Conservation (phyloP, 2,888 invertebrate species). For the Agonopterix subpropinquella region DNA sequence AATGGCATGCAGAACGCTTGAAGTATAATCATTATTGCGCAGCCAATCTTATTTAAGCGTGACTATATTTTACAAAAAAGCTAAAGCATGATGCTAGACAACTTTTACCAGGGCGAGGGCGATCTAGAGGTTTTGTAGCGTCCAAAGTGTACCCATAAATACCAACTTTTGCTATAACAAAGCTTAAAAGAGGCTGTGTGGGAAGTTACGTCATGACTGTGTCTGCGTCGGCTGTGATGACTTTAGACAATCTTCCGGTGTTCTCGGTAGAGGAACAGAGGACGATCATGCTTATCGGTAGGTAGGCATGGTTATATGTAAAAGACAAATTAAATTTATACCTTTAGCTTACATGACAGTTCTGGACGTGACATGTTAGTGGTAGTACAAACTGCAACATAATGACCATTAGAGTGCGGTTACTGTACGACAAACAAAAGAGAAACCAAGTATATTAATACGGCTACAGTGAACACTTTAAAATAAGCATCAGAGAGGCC, state of each 20-base stretch:
- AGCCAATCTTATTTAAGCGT: constrained; percentile 76
- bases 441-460: constrained; percentile 67
- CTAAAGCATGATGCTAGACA: constrained; percentile 76
- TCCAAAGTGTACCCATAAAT: constrained; percentile 73
- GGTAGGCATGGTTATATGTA: constrained; percentile 63
- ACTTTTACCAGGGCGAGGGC: constrained; percentile 74
- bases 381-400: constrained; percentile 76
- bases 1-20: constrained; percentile 77
- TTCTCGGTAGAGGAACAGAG: constrained; percentile 46
- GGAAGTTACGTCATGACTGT: constrained; percentile 53
- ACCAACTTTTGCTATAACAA: constrained; percentile 69
- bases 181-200: constrained; percentile 70
- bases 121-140: constrained; percentile 70
- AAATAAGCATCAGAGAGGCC: constrained; percentile 69
- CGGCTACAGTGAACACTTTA: constrained; percentile 69
- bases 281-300: constrained; percentile 62
- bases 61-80: constrained; percentile 76
- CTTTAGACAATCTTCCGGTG: constrained; percentile 38
- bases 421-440: constrained; percentile 75
- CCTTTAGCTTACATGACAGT: constrained; percentile 76
- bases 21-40: constrained; percentile 76
- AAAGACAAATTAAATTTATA: constrained; percentile 72
- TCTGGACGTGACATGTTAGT: constrained; percentile 76
- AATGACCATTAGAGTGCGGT: constrained; percentile 76
- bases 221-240: constrained; percentile 62